These are phyloP conservation scores for Linurgus olivaceus DNA, from an alignment of 2,797 vertebrate species.

Conservation along the genomic window DNA sequence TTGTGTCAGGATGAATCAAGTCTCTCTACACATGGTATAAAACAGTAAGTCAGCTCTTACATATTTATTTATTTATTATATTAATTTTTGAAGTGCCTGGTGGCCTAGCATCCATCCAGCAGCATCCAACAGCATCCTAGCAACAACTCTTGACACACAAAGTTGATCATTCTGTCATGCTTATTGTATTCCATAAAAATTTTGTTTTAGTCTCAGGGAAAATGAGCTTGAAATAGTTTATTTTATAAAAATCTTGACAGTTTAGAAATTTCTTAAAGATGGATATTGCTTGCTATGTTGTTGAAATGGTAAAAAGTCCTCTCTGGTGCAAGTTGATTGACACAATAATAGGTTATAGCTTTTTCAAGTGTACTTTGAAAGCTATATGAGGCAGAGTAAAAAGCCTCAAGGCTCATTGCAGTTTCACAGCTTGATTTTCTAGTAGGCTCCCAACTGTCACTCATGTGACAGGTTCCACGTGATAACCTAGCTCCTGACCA, in stretches of 20 bases:
- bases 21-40: neutral
- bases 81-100: neutral
- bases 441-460: neutral
- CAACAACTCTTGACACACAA: neutral
- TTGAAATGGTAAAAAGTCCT: neutral
- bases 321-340: neutral
- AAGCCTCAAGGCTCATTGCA: neutral
- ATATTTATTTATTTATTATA: slow-evolving; percentile 13
- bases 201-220: neutral
- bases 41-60: neutral
- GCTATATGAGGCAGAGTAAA: neutral
- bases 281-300: neutral
- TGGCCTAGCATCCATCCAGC: neutral
- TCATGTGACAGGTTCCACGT: neutral
- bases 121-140: neutral
- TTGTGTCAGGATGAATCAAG: neutral
- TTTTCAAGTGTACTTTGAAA: neutral
- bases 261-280: neutral
- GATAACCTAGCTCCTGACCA: neutral
- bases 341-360: neutral
- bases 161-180: neutral
- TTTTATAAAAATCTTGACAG: slow-evolving; percentile 1
- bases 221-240: neutral
- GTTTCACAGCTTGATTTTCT: neutral
- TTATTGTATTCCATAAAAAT: neutral